Evolutionary conservation across 2,797 vertebrate species (phyloP), one percentile per base, ranked within the genome.

Genomic region (Anisognathus igniventris): DNA sequence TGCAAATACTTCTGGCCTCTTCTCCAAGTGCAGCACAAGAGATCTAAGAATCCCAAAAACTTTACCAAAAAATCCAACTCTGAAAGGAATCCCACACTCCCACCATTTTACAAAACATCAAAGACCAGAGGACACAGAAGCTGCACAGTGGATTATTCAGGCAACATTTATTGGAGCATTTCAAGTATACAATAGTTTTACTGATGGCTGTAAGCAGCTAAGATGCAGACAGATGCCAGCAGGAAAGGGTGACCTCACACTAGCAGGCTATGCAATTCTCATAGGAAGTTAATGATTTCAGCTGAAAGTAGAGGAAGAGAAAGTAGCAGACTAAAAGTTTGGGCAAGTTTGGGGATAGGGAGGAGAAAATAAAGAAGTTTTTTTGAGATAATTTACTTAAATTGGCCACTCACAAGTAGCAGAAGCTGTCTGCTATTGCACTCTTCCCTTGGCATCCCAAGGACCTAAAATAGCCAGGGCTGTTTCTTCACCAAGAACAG

Each of bases 151-250:
- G 70, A 56, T 93, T 87, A 95, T 74, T 47, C 91, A 95, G 82
- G 92, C 14, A 37, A 96, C 40, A 45, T 97, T 97, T 97, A 97
- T 96, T 97, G 90, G 57, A 95, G 74, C 85, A 85, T 93, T 96
- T 96, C 89, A 96, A 94, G 93, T 94, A 94, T 87, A 96, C 89
- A 96, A 65, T 84, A 48, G 80, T 93, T 90, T 86, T 90, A 86
- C 68, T 70, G 67, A 87, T 61, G 82, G 65, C 68, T 78, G 84
- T 50, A 66, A 87, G 91, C 86, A 91, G 82, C 61, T 57, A 86
- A 83, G 91, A 95, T 61, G 86, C 90, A 91, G 88, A 87, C 14
- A 47, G 71, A 62, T 60, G 68, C 71, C 86, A 80, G 71, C 37
- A 86, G 61, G 71, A 80, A 93, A 92, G 66, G 89, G 35, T 53